phyloP scores from a whole-genome alignment of 2,113 vertebrate genomes.

The Chloebia gouldiae region DNA sequence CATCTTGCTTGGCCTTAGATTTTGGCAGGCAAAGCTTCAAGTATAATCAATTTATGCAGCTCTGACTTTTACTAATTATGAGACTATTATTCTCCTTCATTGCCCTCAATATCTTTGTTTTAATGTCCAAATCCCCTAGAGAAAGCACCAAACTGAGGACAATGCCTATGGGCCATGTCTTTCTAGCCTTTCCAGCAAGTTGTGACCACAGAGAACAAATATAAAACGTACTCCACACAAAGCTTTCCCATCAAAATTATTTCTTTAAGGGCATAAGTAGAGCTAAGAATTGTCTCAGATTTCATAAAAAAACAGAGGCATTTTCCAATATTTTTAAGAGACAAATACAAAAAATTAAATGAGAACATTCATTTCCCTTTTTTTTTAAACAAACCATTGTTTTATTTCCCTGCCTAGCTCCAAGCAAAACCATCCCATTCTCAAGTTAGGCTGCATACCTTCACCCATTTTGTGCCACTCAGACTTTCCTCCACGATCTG shows the following conservation, averaged over 20 bases:
- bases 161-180: not conserved
- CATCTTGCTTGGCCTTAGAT: not conserved
- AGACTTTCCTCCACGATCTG: not conserved
- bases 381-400: not conserved
- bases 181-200: not conserved
- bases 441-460: not conserved
- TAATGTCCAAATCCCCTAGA: not conserved
- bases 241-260: not conserved
- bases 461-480: not conserved
- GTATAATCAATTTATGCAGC: not conserved
- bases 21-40: not conserved
- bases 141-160: not conserved
- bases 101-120: not conserved
- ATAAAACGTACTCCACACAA: not conserved
- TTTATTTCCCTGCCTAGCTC: not conserved
- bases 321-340: not conserved
- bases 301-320: not conserved
- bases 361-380: not conserved
- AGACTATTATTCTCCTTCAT: not conserved
- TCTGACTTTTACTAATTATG: not conserved
- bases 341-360: not conserved
- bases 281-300: not conserved
- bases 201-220: not conserved
- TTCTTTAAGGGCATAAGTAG: not conserved
- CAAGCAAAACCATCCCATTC: not conserved